Evolutionary conservation across 1,140 invertebrate genomes (phyloP), one percentile per base, ranked within the genome.

Genomic region (Mercenaria mercenaria): DNA sequence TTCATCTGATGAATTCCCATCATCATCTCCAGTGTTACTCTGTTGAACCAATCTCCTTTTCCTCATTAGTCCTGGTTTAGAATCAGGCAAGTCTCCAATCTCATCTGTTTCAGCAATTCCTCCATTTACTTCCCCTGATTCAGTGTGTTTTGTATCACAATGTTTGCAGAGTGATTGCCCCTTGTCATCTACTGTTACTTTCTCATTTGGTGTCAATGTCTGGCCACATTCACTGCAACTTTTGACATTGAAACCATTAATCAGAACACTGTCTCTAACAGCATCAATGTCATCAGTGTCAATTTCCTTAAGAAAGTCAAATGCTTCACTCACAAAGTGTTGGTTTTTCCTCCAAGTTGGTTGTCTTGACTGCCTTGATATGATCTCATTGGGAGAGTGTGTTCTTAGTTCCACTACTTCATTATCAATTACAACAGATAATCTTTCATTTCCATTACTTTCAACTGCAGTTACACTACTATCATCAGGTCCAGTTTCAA

Each of bases 1-100:
- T 43, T 93, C 92, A 81, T 93, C 92, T 15, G 91, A 92, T 23
- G 92, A 93, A 29, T 83, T 88, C 2, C 74, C 91, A 59, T 91
- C 90, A 64, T 90, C 88, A n/a, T 91, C 88, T 47, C 85, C 74
- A 52, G 61, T 56, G 20, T 39, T 43, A 18, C 0, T 34, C 56
- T 79, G 47, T 56, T 29, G 13, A 10, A 15, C 41, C 0, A 56
- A 0, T 37, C 29, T 56, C 29, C 23, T 59, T 59, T 32, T 59
- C 64, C 79, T 52, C 0, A 18, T 59, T 0, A 64, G 26, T 59
- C 39, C 29, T 32, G 29, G 81, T 50, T 83, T 80, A 59, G 47
- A 32, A 23, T 56, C n/a, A n/a, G 50, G 67, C 32, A 72, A 29
- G 2, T 85, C 83, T 56, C 26, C 20, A 26, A 50, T 13, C 15